Evolutionary conservation across 2,888 invertebrate genomes (phyloP), one percentile per base, ranked within the genome.

Genomic region (Trisateles emortualis): DNA sequence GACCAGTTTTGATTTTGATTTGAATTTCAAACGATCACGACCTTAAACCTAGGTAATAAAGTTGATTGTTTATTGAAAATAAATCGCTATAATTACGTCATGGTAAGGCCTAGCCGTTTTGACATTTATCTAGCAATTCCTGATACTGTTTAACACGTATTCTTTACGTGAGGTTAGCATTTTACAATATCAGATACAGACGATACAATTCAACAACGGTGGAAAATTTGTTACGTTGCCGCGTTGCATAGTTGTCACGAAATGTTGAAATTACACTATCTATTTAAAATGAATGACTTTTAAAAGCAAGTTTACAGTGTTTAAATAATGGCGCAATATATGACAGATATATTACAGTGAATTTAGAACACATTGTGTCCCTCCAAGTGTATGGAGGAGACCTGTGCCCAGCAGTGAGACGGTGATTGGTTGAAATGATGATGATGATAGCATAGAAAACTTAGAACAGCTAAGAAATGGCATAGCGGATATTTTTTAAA

Each of bases 81-180:
- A n/a, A n/a, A n/a, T n/a, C n/a, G n/a, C n/a, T n/a, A n/a, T n/a
- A n/a, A n/a, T n/a, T n/a, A n/a, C n/a, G n/a, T n/a, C n/a, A n/a
- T n/a, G n/a, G 17, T 14, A 4, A 4, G 10, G 13, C 16, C 9
- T 14, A 26, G 14, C 33, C 16, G 22, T 22, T 13, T 33, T 33
- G 47, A 22, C 32, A 10, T 32, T 10, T 30, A 10, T 0, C 29
- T 41, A 30, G 2, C 16, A 36, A 16, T 17, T 36, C 9, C 16
- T 35, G 40, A 47, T 42, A 45, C 22, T 36, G 58, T 55, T 45
- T 33, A 50, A 35, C 67, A 66, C 64, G 67, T 67, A 43, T 38
- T 47, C 35, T 42, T 49, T 55, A 72, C 68, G 63, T 64, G 66
- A 64, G 53, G 54, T 54, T 40, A 51, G 19, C 46, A 35, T 44